These are phyloP conservation scores for Thyatira batis DNA, from an alignment of 2,888 invertebrate genomes.

Conservation along the genomic window DNA sequence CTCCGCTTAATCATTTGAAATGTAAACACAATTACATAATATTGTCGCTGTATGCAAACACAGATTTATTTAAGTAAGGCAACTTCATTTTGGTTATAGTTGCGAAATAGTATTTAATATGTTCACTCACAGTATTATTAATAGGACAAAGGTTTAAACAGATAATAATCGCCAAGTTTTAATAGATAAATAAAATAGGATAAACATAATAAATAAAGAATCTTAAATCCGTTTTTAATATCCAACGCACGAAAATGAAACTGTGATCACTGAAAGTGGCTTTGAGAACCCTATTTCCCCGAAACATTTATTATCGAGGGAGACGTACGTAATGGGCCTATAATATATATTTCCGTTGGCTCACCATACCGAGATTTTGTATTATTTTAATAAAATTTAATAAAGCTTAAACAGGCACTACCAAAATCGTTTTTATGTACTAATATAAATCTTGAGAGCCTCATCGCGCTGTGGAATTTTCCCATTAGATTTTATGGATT, in stretches of 20 bases:
- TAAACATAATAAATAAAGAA: no score
- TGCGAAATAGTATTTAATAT: no score
- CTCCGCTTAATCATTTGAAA: background rate
- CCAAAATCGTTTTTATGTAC: slow-evolving; percentile 45
- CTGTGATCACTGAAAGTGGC: background rate
- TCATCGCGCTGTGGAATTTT: slow-evolving; percentile 69
- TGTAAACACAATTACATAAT: background rate
- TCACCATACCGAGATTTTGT: background rate
- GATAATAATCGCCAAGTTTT: no score
- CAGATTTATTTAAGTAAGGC: no score
- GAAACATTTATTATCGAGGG: background rate
- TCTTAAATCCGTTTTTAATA: background rate
- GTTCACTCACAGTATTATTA: no score
- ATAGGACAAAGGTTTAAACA: no score
- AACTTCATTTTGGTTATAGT: no score
- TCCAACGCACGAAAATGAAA: background rate
- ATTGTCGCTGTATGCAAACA: background rate
- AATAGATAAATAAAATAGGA: no score
- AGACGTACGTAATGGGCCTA: background rate
- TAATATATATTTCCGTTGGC: background rate
- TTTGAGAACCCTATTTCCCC: background rate
- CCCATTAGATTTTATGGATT: slow-evolving; percentile 78
- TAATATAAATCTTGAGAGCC: slow-evolving; percentile 72
- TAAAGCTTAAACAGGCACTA: slow-evolving; percentile 51
- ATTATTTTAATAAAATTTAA: slow-evolving; percentile 27